phyloP scores from a whole-genome alignment of 1,140 invertebrate genomes.

The Drosophila cardini region DNA sequence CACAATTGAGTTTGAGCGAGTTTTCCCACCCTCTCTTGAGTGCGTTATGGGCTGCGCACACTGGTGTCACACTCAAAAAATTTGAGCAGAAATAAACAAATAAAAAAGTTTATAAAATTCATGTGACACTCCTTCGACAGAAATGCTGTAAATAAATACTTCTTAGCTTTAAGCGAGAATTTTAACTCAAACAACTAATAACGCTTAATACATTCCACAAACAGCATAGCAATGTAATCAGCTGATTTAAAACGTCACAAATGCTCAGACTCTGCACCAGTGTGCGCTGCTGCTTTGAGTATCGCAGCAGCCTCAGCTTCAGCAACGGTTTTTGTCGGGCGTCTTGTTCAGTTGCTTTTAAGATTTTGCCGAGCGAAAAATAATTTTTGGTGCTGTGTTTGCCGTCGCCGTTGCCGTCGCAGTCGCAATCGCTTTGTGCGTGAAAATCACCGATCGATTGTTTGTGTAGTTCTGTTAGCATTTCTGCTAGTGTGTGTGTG shows the following conservation, averaged over 20 bases:
- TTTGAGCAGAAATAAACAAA: not conserved
- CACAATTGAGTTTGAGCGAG: slow-evolving; percentile 49
- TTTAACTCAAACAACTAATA: too few relatives aligned
- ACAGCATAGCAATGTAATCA: not conserved
- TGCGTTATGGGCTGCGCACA: slow-evolving; percentile 39
- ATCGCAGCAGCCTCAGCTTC: slow-evolving; percentile 57
- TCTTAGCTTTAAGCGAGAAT: too few relatives aligned
- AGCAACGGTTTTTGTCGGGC: slow-evolving; percentile 59
- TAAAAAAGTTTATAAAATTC: not conserved
- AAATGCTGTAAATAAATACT: too few relatives aligned
- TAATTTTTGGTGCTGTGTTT: slow-evolving; percentile 54
- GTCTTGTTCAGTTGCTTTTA: slow-evolving; percentile 82
- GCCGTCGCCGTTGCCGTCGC: slow-evolving; percentile 44
- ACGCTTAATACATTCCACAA: too few relatives aligned
- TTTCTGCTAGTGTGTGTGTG: slow-evolving; percentile 37
- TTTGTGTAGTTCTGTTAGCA: slow-evolving; percentile 27
- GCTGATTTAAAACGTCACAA: not conserved
- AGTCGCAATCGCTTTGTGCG: slow-evolving; percentile 35
- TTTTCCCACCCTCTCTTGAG: slow-evolving; percentile 59
- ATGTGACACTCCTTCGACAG: too few relatives aligned
- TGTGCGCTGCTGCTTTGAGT: slow-evolving; percentile 60
- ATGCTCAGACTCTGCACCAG: slow-evolving; percentile 19
- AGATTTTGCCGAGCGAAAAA: slow-evolving; percentile 84
- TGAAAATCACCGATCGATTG: slow-evolving; percentile 57
- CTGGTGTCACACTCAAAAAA: slow-evolving; percentile 4